A percentile compares a stretch with the other conserved stretches of the same genome.
Evolutionary conservation across 37 sponge, comb jelly and placozoan species (phyloP).

Genomic region (Chondrilla cf. caribensis): DNA sequence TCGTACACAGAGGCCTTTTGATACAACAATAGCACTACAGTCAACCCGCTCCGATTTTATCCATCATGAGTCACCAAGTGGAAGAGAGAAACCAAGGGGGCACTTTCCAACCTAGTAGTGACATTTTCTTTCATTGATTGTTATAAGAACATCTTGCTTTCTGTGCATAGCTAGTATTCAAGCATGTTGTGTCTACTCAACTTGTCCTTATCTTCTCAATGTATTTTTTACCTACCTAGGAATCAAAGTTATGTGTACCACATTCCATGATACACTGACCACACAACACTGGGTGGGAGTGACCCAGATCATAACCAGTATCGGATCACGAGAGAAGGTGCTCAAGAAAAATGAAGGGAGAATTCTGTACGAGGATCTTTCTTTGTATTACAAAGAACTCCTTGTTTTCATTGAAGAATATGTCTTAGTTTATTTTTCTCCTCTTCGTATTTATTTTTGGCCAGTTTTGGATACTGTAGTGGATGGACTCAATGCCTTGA

Average conservation of each 20-base stretch:
- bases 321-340: not conserved
- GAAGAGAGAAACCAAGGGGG: too few relatives aligned
- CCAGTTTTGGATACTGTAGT: not conserved
- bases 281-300: not conserved
- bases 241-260: not conserved
- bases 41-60: too few relatives aligned
- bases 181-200: too few relatives aligned
- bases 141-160: too few relatives aligned
- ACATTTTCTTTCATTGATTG: too few relatives aligned
- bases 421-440: not conserved
- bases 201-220: too few relatives aligned
- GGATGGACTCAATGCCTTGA: not conserved
- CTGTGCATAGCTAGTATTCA: too few relatives aligned
- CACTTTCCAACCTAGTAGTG: too few relatives aligned
- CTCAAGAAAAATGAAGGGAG: not conserved
- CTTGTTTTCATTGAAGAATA: slow-evolving; percentile 7
- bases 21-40: too few relatives aligned
- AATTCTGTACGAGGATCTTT: not conserved
- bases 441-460: slow-evolving; percentile 1
- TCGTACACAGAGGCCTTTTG: too few relatives aligned
- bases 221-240: too few relatives aligned
- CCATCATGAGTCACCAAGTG: too few relatives aligned
- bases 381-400: slow-evolving; percentile 19
- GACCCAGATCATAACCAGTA: not conserved
- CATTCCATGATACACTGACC: not conserved